phyloP scores from a whole-genome alignment of 2,113 vertebrate species.

The Menidia beryllina region DNA sequence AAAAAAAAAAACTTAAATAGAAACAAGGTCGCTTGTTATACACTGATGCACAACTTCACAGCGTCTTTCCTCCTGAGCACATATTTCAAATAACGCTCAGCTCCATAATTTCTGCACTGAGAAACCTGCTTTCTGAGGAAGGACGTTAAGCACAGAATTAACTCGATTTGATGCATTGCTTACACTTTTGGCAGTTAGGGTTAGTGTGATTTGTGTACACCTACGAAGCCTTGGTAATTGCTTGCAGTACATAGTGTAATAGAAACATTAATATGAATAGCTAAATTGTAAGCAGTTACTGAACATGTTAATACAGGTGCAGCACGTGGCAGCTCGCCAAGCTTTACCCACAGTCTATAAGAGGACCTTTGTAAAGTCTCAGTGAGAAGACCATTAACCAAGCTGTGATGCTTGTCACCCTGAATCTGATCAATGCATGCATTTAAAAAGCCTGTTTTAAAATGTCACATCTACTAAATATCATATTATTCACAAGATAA shows the following conservation, averaged over 20 bases:
- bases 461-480: slow-evolving; percentile 74
- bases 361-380: slow-evolving; percentile 51
- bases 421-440: slow-evolving; percentile 64
- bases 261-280: slow-evolving; percentile 22
- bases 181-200: slow-evolving; percentile 3
- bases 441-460: slow-evolving; percentile 72
- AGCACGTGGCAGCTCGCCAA: slow-evolving; percentile 8
- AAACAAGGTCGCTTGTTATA: background rate
- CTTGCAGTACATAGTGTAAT: background rate
- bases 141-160: slow-evolving; percentile 1
- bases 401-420: slow-evolving; percentile 67
- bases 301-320: slow-evolving; percentile 18
- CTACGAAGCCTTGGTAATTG: background rate
- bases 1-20: background rate
- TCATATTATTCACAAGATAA: slow-evolving; percentile 66
- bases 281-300: slow-evolving; percentile 23
- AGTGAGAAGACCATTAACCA: slow-evolving; percentile 60
- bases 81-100: too few species aligned
- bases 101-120: background rate
- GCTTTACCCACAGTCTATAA: slow-evolving; percentile 33
- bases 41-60: background rate
- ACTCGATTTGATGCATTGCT: slow-evolving; percentile 11
- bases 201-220: slow-evolving; percentile 1
- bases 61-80: background rate
- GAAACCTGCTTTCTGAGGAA: background rate